A percentile compares a stretch with the other conserved stretches of the same genome.
Conservation (phyloP, 2,888 invertebrate species). For the Dasypogon diadema region DNA sequence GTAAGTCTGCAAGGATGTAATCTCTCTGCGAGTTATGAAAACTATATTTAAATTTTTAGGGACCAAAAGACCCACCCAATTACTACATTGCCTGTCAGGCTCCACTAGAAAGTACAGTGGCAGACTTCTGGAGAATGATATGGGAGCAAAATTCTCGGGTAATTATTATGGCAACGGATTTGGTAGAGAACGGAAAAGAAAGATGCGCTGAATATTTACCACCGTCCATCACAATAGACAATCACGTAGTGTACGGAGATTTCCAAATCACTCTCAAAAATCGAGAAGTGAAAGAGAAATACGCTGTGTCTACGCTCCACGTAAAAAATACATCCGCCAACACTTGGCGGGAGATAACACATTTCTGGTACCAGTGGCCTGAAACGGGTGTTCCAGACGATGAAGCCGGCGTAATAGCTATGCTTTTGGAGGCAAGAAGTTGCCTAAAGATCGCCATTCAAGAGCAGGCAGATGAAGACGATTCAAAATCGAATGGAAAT, state of each 20-base stretch:
- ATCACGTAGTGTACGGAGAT: slow-evolving; percentile 87
- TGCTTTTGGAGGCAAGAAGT: slow-evolving; percentile 84
- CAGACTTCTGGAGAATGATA: slow-evolving; percentile 95
- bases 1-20: slow-evolving; percentile 71
- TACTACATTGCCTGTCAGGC: slow-evolving; percentile 95
- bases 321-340: slow-evolving; percentile 85
- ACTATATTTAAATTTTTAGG: slow-evolving; percentile 71
- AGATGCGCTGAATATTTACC: slow-evolving; percentile 93
- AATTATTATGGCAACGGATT: slow-evolving; percentile 90
- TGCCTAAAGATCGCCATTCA: slow-evolving; percentile 65
- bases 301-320: slow-evolving; percentile 87
- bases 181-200: slow-evolving; percentile 89
- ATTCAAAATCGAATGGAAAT: slow-evolving; percentile 26
- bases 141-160: slow-evolving; percentile 94
- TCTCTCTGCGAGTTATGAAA: neutral
- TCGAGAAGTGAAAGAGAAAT: slow-evolving; percentile 90
- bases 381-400: slow-evolving; percentile 85
- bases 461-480: slow-evolving; percentile 62
- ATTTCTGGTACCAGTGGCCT: slow-evolving; percentile 97
- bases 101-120: slow-evolving; percentile 84
- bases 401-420: slow-evolving; percentile 85
- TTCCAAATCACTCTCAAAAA: slow-evolving; percentile 89
- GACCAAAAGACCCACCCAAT: slow-evolving; percentile 83
- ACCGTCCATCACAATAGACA: slow-evolving; percentile 91
- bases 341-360: slow-evolving; percentile 87